Evolutionary conservation across 2,888 invertebrate genomes (phyloP), one percentile per base, ranked within the genome.

Genomic region (Pristionchus exspectatus): DNA sequence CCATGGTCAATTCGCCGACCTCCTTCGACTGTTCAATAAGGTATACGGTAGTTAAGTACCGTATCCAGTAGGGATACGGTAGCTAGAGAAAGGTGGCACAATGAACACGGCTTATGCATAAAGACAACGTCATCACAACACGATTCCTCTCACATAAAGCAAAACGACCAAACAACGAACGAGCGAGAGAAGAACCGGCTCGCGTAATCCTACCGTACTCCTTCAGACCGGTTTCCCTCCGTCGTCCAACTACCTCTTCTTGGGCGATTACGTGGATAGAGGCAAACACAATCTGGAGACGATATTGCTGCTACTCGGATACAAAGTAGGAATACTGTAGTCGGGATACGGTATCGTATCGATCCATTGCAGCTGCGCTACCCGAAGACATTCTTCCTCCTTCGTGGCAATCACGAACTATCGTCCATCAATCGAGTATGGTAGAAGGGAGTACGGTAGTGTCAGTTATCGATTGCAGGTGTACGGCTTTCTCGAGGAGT

Each of bases 381-480:
- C 87, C 93, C 92, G 33, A 91, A 92, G 24, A 93, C 93, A 88
- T 91, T 93, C 81, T 92, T 93, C 87, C 91, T 93, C 89, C 90
- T 93, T n/a, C 91, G 93, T 16, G 93, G 93, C n/a, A 93, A 93
- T 74, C 93, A 93, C 89, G 93, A 93, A 85, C 72, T 90, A 30
- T 30, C 84, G 0, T 88, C 90, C 50, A 90, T 93, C 86, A 93
- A 93, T 89, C 56, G 30, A 69, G 87, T 87, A 50, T 21, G 44
- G 59, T 63, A 30, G 24, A 21, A 16, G 10, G 83, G 18, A 16
- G 50, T 33, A 27, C 59, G 85, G 24, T 59, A 54, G 85, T 56
- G 7, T 21, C 27, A 7, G 54, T 30, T 50, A 87, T 87, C 27
- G 30, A 54, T 50, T 50, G 18, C 89, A 90, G 24, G 90, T 90